Evolutionary conservation across 1,140 invertebrate species (phyloP).

Genomic region (Musca domestica): DNA sequence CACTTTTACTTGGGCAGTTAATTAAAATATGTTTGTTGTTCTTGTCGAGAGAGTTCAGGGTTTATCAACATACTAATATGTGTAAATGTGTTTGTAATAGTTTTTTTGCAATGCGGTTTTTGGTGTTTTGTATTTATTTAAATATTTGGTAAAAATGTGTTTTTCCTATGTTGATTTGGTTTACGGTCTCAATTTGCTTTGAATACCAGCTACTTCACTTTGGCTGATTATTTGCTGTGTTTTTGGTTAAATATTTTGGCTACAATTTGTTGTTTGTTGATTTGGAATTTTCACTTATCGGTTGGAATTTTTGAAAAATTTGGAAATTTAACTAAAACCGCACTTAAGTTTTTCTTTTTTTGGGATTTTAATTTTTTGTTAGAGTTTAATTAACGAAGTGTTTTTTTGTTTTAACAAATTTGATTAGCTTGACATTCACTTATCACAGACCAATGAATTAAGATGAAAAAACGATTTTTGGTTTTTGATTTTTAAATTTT

Average conservation of each 20-base stretch:
- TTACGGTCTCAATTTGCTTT: background rate
- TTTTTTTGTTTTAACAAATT: background rate
- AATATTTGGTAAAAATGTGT: conserved; percentile 9
- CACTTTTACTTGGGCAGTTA: conserved; percentile 10
- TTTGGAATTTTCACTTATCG: conserved; percentile 30
- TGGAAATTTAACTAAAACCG: conserved; percentile 38
- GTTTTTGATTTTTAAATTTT: background rate
- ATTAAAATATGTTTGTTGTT: background rate
- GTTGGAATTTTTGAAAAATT: conserved; percentile 25
- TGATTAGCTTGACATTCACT: conserved; percentile 42
- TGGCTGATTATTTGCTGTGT: background rate
- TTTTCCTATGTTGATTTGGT: background rate
- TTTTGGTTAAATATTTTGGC: background rate
- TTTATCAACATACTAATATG: background rate
- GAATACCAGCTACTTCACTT: background rate
- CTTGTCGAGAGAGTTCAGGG: background rate
- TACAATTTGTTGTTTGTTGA: background rate
- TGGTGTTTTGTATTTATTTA: conserved; percentile 15
- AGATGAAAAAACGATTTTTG: background rate
- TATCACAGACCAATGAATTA: conserved; percentile 52
- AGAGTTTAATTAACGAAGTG: background rate
- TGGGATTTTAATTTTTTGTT: background rate
- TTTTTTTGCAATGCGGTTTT: conserved; percentile 14
- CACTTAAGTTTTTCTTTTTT: conserved; percentile 30
- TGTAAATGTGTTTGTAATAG: background rate